phyloP scores from a whole-genome alignment of 2,113 vertebrate genomes.

The Centropus bengalensis region DNA sequence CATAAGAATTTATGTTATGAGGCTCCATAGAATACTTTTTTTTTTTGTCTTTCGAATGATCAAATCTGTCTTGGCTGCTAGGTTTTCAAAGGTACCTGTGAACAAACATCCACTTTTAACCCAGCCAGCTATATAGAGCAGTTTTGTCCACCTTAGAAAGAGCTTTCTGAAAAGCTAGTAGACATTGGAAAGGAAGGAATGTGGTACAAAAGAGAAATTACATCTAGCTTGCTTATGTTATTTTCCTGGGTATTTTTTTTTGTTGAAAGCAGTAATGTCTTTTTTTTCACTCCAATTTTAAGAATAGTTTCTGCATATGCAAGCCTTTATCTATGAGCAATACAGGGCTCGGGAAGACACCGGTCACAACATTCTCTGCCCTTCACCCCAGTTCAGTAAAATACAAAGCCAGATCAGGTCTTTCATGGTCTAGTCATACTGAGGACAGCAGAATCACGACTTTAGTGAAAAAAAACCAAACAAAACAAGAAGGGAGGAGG shows the following conservation, averaged over 20 bases:
- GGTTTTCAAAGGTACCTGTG: background rate
- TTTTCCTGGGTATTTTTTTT: background rate
- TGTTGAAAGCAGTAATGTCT: background rate
- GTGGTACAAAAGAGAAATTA: background rate
- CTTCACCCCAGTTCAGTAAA: background rate
- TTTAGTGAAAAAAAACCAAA: background rate
- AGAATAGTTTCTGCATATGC: background rate
- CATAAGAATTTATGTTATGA: background rate
- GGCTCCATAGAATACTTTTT: background rate
- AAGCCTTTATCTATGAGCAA: background rate
- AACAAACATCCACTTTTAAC: background rate
- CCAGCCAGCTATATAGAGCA: background rate
- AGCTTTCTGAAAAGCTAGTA: background rate
- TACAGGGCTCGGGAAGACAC: background rate
- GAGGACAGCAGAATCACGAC: background rate
- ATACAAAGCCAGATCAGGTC: background rate
- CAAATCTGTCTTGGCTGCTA: background rate
- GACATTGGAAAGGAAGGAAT: background rate
- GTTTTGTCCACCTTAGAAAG: background rate
- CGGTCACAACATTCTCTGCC: fast-evolving
- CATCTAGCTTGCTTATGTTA: background rate
- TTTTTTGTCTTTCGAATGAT: background rate
- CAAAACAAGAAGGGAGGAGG: too few species aligned
- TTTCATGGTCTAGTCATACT: background rate
- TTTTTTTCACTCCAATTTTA: background rate